Evolutionary conservation across 2,113 vertebrate genomes (phyloP).

Genomic region (Nerophis ophidion): DNA sequence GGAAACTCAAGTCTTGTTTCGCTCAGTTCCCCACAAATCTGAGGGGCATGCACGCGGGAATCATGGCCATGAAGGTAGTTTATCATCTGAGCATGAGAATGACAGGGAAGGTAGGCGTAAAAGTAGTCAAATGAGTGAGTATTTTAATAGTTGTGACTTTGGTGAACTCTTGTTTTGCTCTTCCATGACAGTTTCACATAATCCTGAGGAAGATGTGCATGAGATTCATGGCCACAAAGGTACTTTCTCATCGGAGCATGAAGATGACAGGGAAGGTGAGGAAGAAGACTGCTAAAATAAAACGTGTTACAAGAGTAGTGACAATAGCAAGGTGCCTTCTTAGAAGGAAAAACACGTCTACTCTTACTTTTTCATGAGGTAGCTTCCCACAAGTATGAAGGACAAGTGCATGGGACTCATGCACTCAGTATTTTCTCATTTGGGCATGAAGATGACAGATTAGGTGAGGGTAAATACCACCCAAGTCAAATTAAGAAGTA

Average conservation of each 20-base stretch:
- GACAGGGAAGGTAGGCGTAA: not conserved
- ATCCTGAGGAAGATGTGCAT: too few relatives aligned
- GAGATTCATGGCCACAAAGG: too few relatives aligned
- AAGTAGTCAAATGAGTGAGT: conserved; percentile 5
- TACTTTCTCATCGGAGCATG: too few relatives aligned
- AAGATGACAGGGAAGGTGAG: not conserved
- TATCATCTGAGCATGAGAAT: not conserved
- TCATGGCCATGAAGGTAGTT: not conserved
- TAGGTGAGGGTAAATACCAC: not conserved
- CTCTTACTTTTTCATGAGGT: too few relatives aligned
- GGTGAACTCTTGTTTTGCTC: too few relatives aligned
- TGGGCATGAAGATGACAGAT: too few relatives aligned
- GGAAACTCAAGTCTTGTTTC: not conserved
- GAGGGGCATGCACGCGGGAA: not conserved
- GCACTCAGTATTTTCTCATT: too few relatives aligned
- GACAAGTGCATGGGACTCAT: too few relatives aligned
- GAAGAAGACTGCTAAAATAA: not conserved
- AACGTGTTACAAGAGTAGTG: too few relatives aligned
- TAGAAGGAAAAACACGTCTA: too few relatives aligned
- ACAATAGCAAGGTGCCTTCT: not conserved
- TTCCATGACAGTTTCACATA: too few relatives aligned
- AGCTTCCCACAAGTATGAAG: too few relatives aligned
- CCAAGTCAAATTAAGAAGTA: not conserved
- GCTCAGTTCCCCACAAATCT: conserved; percentile 4
- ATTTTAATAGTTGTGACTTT: not conserved